Evolutionary conservation across 2,888 invertebrate species (phyloP).

Genomic region (Xestia c-nigrum): DNA sequence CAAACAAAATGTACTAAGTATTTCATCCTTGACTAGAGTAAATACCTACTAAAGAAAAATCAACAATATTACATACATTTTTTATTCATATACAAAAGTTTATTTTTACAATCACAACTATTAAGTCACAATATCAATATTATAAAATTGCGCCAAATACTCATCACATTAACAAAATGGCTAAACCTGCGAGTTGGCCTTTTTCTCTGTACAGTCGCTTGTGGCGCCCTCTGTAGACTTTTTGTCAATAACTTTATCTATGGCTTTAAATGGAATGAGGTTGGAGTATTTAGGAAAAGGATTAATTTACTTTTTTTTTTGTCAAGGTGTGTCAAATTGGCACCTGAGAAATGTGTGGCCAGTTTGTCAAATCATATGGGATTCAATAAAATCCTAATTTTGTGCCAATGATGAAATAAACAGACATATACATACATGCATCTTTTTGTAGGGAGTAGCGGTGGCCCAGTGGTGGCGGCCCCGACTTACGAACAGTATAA

Average conservation of each 20-base stretch:
- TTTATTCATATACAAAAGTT: slow-evolving; percentile 64
- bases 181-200: not conserved
- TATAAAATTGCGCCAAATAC: slow-evolving; percentile 56
- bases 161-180: slow-evolving; percentile 3
- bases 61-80: slow-evolving; percentile 32
- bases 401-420: slow-evolving; percentile 33
- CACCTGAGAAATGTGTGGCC: not conserved
- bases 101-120: slow-evolving; percentile 59
- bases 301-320: not conserved
- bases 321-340: not conserved
- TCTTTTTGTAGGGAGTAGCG: too few relatives aligned
- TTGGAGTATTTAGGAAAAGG: not conserved
- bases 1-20: too few relatives aligned
- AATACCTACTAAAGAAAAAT: slow-evolving; percentile 19
- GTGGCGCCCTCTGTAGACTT: slow-evolving; percentile 6
- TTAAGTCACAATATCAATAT: slow-evolving; percentile 62
- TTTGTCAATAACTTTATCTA: not conserved
- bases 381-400: slow-evolving; percentile 55
- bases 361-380: slow-evolving; percentile 8
- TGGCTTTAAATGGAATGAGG: not conserved
- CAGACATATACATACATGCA: not conserved
- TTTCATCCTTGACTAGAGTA: not conserved
- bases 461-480: too few relatives aligned
- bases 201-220: slow-evolving; percentile 1
- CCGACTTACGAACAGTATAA: too few relatives aligned